A percentile compares a stretch with the other conserved stretches of the same genome.
These are phyloP conservation scores for Pygoscelis adeliae DNA, from an alignment of 2,113 vertebrate genomes.

Conservation along the genomic window DNA sequence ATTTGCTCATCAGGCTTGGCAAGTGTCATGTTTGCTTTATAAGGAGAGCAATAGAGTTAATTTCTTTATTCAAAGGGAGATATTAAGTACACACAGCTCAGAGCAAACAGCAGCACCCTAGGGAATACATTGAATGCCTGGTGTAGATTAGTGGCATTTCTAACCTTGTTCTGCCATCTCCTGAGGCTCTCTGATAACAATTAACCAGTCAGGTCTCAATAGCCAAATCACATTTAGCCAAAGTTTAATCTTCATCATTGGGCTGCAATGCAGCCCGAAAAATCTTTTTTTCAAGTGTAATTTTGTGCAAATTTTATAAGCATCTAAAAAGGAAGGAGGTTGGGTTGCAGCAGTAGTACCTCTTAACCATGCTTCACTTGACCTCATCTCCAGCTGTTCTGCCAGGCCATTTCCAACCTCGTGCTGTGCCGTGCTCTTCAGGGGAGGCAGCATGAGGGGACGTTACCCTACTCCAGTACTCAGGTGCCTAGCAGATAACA, in stretches of 20 bases:
- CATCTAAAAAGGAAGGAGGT: neutral
- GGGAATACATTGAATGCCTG: neutral
- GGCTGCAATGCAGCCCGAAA: neutral
- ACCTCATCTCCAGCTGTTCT: neutral
- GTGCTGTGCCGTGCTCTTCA: neutral
- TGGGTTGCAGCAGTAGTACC: neutral
- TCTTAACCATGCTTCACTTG: neutral
- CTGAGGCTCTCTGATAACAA: neutral
- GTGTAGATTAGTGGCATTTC: neutral
- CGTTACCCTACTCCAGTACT: neutral
- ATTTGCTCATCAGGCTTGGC: neutral
- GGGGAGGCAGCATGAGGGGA: neutral
- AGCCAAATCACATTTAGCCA: neutral
- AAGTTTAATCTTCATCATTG: neutral
- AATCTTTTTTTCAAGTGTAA: neutral
- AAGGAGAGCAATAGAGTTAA: neutral
- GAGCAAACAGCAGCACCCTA: neutral
- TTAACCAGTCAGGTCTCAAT: neutral
- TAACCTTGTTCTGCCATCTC: constrained; percentile 7
- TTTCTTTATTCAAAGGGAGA: neutral
- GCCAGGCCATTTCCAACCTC: neutral
- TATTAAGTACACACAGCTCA: neutral
- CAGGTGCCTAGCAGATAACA: neutral
- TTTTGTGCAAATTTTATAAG: neutral
- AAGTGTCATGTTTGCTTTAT: neutral